These are phyloP conservation scores for Yponomeuta evonymella DNA, from an alignment of 2,888 invertebrate genomes.

Conservation along the genomic window DNA sequence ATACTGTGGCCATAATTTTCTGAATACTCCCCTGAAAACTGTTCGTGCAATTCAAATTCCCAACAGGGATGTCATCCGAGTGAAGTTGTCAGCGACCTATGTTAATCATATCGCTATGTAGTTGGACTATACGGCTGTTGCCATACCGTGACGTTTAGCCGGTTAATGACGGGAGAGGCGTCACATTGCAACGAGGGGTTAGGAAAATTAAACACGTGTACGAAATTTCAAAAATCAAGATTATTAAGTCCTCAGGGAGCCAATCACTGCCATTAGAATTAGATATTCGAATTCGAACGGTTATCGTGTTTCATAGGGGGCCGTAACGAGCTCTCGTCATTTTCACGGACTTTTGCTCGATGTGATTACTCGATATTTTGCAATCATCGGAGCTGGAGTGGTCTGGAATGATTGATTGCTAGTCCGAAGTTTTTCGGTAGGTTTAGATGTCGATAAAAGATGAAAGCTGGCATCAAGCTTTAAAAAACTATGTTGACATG, in stretches of 20 bases:
- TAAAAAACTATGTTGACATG: slow-evolving; percentile 20
- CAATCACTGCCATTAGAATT: slow-evolving; percentile 73
- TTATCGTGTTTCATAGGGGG: slow-evolving; percentile 67
- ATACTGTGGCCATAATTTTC: neutral
- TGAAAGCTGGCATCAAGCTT: neutral
- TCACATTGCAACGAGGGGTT: slow-evolving; percentile 61
- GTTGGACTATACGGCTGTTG: neutral
- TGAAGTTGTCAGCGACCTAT: neutral
- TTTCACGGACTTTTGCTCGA: slow-evolving; percentile 13
- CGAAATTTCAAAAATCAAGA: slow-evolving; percentile 68
- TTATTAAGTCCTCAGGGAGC: slow-evolving; percentile 68
- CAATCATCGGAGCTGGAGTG: neutral
- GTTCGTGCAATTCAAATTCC: too few species aligned
- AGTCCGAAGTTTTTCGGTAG: neutral
- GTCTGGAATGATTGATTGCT: neutral
- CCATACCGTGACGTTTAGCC: neutral
- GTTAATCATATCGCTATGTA: neutral
- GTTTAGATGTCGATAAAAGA: neutral
- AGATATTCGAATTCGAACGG: slow-evolving; percentile 68
- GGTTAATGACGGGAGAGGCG: slow-evolving; percentile 32
- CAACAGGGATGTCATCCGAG: neutral
- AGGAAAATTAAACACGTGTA: slow-evolving; percentile 69
- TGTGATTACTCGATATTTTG: slow-evolving; percentile 14
- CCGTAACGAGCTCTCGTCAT: slow-evolving; percentile 17
- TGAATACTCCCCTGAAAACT: too few species aligned